Evolutionary conservation across 2,113 vertebrate genomes (phyloP).

Genomic region (Rhynchomys soricoides): DNA sequence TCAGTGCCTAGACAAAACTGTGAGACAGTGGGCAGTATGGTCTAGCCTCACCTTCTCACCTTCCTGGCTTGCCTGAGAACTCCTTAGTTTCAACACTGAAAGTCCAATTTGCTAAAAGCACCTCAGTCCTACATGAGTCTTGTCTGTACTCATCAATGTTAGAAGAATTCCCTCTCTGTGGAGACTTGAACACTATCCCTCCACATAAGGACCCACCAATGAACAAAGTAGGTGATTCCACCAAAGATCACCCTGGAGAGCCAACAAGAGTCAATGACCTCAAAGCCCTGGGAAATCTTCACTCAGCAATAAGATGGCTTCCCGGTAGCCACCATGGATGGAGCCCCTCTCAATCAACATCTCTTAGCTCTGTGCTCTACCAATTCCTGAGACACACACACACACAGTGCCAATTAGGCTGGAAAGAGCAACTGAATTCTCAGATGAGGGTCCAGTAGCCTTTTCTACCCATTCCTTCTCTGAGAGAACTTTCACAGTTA

Average conservation of each 20-base stretch:
- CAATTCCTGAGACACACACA: background rate
- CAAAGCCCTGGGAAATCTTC: background rate
- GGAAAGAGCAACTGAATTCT: background rate
- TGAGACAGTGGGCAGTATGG: too few relatives aligned
- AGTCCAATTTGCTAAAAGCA: background rate
- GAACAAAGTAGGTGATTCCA: background rate
- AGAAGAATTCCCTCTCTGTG: background rate
- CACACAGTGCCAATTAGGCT: background rate
- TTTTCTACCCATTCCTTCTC: background rate
- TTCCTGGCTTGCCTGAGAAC: background rate
- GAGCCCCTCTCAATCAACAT: background rate
- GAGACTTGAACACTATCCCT: background rate
- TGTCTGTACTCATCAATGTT: background rate
- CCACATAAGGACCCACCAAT: background rate
- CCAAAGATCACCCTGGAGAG: background rate
- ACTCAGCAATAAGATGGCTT: background rate
- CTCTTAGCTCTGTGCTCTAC: background rate
- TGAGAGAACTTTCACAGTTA: background rate
- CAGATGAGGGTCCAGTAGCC: background rate
- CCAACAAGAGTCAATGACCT: background rate
- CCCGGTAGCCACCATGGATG: too few relatives aligned
- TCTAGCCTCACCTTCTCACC: background rate
- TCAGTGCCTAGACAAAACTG: background rate
- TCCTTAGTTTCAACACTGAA: background rate
- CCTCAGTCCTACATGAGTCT: background rate